Conservation (phyloP, 2,113 vertebrate species). For the Oryzias woworae region DNA sequence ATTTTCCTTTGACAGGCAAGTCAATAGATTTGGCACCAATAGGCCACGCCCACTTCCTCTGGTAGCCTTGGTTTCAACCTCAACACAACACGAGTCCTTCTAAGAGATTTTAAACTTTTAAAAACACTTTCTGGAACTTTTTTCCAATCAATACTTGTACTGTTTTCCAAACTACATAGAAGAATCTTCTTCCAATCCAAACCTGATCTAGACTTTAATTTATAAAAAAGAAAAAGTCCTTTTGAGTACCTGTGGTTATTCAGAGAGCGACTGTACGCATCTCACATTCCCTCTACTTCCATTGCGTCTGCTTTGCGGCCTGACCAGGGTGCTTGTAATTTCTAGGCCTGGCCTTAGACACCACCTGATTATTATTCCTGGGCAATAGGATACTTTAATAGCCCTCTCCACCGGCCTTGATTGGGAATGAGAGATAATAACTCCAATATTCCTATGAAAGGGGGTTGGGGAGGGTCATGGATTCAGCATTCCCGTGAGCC, state of each 20-base stretch:
- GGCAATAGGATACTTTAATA: conserved; percentile 80
- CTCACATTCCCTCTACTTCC: conserved; percentile 60
- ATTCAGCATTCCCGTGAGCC: conserved; percentile 42
- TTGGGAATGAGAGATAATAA: conserved; percentile 77
- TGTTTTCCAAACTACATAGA: neutral
- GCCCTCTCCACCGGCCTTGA: conserved; percentile 67
- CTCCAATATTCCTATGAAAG: conserved; percentile 62
- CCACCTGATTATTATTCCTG: conserved; percentile 77
- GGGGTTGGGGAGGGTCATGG: conserved; percentile 4
- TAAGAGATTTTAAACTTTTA: conserved; percentile 8
- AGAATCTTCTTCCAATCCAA: conserved; percentile 48
- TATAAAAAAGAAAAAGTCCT: conserved; percentile 30
- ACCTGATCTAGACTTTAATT: conserved; percentile 38
- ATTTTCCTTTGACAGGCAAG: no score
- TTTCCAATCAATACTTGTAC: neutral
- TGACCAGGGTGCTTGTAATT: conserved; percentile 54
- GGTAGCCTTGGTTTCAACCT: no score
- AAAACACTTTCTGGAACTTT: no score
- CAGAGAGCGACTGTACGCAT: conserved; percentile 48
- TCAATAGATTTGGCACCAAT: no score
- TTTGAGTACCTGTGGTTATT: conserved; percentile 29
- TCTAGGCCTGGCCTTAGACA: conserved; percentile 56
- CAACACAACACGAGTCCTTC: neutral
- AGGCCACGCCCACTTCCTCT: no score
- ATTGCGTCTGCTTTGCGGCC: conserved; percentile 48